phyloP scores from a whole-genome alignment of 2,797 vertebrate genomes.

The Linurgus olivaceus region DNA sequence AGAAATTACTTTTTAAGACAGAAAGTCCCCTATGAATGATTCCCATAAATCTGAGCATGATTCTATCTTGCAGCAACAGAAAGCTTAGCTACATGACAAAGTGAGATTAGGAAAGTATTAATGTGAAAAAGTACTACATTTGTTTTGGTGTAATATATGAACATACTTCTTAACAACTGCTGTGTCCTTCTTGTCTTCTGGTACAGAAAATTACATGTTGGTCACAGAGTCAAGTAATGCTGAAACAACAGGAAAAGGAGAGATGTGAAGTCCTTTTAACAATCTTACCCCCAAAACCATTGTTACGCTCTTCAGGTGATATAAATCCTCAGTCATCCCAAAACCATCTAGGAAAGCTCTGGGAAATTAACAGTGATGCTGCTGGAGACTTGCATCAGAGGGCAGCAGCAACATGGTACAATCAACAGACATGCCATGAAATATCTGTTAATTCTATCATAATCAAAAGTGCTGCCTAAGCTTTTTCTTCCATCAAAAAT shows the following conservation, averaged over 20 bases:
- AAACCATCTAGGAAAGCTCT: background rate
- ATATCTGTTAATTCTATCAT: background rate
- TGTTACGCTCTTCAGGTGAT: background rate
- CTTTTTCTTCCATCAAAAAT: background rate
- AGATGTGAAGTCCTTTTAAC: background rate
- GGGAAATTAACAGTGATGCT: background rate
- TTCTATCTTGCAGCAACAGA: conserved; percentile 17
- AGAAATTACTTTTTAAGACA: background rate
- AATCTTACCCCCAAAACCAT: accelerated
- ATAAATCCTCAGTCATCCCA: background rate
- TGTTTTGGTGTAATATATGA: background rate
- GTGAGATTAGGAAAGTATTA: conserved; percentile 10
- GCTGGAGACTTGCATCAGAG: background rate
- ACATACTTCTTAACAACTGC: background rate
- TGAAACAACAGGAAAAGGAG: background rate
- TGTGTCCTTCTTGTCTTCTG: background rate
- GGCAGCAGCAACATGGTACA: background rate
- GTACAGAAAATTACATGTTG: background rate
- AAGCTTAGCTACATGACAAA: background rate
- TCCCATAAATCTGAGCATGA: background rate
- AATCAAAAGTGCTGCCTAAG: background rate
- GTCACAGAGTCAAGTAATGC: background rate
- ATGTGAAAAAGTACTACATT: background rate
- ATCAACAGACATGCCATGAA: background rate
- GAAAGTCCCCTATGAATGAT: background rate